Evolutionary conservation across 2,797 vertebrate species (phyloP), one percentile per base, ranked within the genome.

Genomic region (Emydoidea blandingii): DNA sequence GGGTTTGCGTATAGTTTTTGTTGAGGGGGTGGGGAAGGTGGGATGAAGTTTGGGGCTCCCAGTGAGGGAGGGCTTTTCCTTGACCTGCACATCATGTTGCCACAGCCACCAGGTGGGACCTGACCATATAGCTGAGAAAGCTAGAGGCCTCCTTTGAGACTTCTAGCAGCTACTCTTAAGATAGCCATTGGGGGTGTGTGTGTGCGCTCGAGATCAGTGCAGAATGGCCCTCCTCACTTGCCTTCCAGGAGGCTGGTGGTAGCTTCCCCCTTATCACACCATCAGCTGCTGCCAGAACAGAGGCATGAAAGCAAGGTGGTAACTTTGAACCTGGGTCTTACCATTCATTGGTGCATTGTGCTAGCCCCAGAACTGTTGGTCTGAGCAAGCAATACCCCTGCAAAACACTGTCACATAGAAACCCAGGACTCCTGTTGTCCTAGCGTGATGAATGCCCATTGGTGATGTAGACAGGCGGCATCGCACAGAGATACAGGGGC

Each of bases 251-350:
- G 62, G 34, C 53, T 62, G 31, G 16, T 3, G 1, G 3, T 68
- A 57, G 25, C 8, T 57, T 83, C 81, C 2, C 7, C 10, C 27
- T 89, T 5, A 2, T 10, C 0, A 0, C 6, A 0, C 0, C 54
- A 34, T 8, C 16, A 10, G 65, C 65, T 68, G 34, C 34, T 68
- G 34, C 19, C 18, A n/a, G 8, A 4, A 19, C 31, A 18, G 11
- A 57, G 56, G 27, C 9, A 57, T 4, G 23, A 57, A 29, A 57
- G 27, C 56, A 11, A n/a, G 19, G 65, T 19, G n/a, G 3, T 37
- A 21, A 19, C 49, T 85, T 68, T 52, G 34, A 52, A 85, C n/a
- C 12, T 25, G 25, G 62, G 49, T 72, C 62, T 72, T 72, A 23
- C 18, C 59, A 49, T 85, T 52, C 49, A 23, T 72, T 6, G 15